Base-by-base conservation (phyloP, 1,140 invertebrate genomes). In the Heliconius melpomene region DNA sequence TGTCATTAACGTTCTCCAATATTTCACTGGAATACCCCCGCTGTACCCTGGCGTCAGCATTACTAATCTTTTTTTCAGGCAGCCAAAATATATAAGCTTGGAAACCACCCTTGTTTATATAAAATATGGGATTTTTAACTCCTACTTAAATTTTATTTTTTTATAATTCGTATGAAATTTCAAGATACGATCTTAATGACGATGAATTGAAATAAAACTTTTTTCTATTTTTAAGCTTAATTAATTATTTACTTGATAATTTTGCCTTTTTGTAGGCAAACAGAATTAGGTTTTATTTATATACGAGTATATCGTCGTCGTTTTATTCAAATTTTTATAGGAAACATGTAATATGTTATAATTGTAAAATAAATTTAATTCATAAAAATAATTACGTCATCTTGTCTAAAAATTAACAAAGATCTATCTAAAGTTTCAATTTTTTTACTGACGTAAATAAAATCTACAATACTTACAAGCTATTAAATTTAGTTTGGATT, bases 1-100 rank as follows among this genome's bases (percentile, higher is more conserved):
- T 74, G 73, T 74, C 73, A 74, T 74, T 74, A 74, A 20, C 46
- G 29, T 29, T 52, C 73, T 29, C 46, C 9, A 66, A 66, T 66
- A 66, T 66, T 29, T 66, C 11, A 66, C 60, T 6, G 26, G 8
- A 66, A 66, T 16, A 29, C 13, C 60, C 3, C 3, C 11, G 23
- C 26, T 6, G 16, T 66, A 0, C 60, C 26, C 13, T 66, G 3
- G 13, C n/a, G 11, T 66, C 60, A 66, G 60, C 60, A 66, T 66
- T 66, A 66, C 60, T 26, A 66, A 66, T 66, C 60, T 66, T 66
- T 66, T 29, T 29, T 66, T 23, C 26, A 26, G 60, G 29, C 60
- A 66, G 5, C 60, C 26, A 13, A 29, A 66, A 66, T 66, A 18
- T 66, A 29, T 29, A 66, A 9, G 13, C 26, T 66, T 29, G 8